These are phyloP conservation scores for Balearica regulorum DNA, from an alignment of 2,797 vertebrate species.

Conservation along the genomic window DNA sequence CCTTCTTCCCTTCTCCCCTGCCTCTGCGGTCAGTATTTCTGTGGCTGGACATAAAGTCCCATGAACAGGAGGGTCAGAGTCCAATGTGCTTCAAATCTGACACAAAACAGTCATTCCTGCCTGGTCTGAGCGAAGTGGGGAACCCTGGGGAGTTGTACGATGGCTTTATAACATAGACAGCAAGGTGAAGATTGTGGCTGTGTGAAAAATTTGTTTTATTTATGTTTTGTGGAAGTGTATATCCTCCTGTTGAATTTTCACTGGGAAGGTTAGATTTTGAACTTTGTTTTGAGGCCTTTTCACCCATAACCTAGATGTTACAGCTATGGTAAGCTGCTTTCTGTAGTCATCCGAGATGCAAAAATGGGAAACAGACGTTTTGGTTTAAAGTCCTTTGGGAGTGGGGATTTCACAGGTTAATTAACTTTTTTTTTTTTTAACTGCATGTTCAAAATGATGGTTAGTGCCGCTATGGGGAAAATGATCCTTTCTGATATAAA, in stretches of 20 bases:
- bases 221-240: background rate
- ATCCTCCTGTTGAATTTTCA: background rate
- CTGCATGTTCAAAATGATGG: background rate
- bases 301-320: background rate
- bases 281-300: background rate
- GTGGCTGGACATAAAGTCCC: background rate
- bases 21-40: background rate
- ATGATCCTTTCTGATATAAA: background rate
- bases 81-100: background rate
- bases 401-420: background rate
- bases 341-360: background rate
- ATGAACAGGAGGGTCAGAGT: background rate
- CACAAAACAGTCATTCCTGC: background rate
- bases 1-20: accelerated
- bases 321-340: background rate
- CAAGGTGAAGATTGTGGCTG: background rate
- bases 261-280: background rate
- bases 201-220: background rate
- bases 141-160: background rate
- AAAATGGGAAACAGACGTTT: background rate
- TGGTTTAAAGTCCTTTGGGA: background rate
- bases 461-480: background rate
- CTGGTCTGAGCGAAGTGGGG: background rate
- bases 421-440: background rate
- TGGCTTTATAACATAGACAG: background rate